Base-by-base conservation (phyloP, 2,888 invertebrate genomes). In the Gortyna flavago region DNA sequence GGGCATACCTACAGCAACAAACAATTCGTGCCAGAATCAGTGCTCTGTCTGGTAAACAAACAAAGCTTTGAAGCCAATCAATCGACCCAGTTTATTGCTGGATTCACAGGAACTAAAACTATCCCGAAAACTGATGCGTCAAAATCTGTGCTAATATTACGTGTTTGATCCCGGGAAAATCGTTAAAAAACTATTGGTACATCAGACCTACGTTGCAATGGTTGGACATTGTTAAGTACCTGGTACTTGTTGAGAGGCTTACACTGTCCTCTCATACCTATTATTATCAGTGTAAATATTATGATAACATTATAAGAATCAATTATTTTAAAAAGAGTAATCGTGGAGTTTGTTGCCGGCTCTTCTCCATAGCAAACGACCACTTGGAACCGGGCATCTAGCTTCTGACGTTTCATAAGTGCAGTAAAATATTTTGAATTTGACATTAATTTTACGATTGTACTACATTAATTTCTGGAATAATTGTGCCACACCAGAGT, bases 41-140 rank as follows among this genome's bases (percentile, higher is more conserved):
- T 76, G 51, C 74, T 25, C 44, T 76, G 32, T 74, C 29, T 70
- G 5, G 32, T 71, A 77, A 82, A 71, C 16, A 82, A 80, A 71
- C 44, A 61, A 48, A 64, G 51, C 57, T 21, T 32, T 57, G 16
- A 13, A 68, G 7, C 29, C 29, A 41, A 29, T 51, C 54, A 41
- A 81, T 75, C 57, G 29, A 66, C 21, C 9, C 4, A 21, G 8
- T 70, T 65, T 65, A 54, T 59, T 18, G 16, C n/a, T 18, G 57
- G 3, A 44, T 59, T 59, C 16, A n/a, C n/a, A 62, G 29, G 48
- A 80, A 32, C 2, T 65, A 21, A 32, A 41, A 41, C 18, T 29
- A 51, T 62, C 25, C 44, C 11, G 7, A 48, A 38, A 71, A 25
- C 6, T 29, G 2, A 4, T n/a, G 18, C 7, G 0, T 11, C n/a